Percentiles rank a stretch among this genome's conserved stretches.
Evolutionary conservation across 2,888 invertebrate species (phyloP).

Genomic region (Hypercompe scribonia): DNA sequence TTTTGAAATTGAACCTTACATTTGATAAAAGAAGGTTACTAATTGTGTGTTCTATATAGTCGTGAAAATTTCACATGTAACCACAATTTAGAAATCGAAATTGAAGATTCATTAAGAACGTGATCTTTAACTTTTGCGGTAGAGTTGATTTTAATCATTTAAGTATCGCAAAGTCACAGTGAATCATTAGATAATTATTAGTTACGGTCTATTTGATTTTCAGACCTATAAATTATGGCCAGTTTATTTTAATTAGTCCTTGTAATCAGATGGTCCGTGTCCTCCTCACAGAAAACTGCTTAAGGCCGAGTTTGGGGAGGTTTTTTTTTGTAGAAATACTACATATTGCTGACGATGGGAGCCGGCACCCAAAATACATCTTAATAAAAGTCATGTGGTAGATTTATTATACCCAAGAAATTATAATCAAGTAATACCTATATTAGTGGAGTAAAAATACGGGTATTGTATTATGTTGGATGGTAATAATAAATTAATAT

Average conservation of each 20-base stretch:
- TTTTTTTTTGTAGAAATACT: no score
- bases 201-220: not conserved
- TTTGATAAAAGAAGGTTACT: not conserved
- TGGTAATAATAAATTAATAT: no score
- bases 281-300: no score
- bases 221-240: not conserved
- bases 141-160: not conserved
- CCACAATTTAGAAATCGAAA: constrained; percentile 24
- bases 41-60: constrained; percentile 18
- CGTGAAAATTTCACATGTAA: constrained; percentile 15
- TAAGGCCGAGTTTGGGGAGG: no score
- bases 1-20: constrained; percentile 25
- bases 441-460: no score
- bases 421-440: no score
- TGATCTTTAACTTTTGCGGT: constrained; percentile 9
- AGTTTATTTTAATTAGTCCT: not conserved
- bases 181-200: not conserved
- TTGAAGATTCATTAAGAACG: constrained; percentile 11
- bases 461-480: no score
- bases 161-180: not conserved
- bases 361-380: no score
- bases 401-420: no score
- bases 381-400: no score
- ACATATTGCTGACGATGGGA: no score
- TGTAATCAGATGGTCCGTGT: not conserved